A percentile compares a stretch with the other conserved stretches of the same genome.
Evolutionary conservation across 2,797 vertebrate genomes (phyloP).

Genomic region (Sebastolobus altivelis): DNA sequence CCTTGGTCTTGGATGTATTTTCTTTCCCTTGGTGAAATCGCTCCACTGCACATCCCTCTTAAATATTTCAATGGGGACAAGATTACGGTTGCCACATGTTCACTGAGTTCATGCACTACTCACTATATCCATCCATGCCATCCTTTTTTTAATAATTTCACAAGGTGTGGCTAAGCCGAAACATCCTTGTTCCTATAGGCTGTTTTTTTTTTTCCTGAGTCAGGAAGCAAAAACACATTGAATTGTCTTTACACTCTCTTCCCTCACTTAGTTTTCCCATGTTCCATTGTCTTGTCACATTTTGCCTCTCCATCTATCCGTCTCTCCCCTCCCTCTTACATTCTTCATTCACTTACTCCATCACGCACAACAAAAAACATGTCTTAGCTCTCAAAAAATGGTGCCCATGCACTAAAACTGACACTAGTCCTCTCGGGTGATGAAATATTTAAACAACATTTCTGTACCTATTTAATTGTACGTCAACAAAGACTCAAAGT

Average conservation of each 20-base stretch:
- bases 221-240: slow-evolving; percentile 56
- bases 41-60: slow-evolving; percentile 55
- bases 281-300: slow-evolving; percentile 63
- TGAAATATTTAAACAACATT: slow-evolving; percentile 81
- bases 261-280: slow-evolving; percentile 34
- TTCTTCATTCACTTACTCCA: slow-evolving; percentile 24
- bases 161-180: slow-evolving; percentile 38
- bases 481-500: slow-evolving; percentile 64
- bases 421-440: slow-evolving; percentile 47
- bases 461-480: slow-evolving; percentile 78
- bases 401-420: slow-evolving; percentile 39
- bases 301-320: slow-evolving; percentile 45
- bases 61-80: slow-evolving; percentile 58
- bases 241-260: slow-evolving; percentile 51
- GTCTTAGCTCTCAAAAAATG: slow-evolving; percentile 39
- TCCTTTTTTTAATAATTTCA: slow-evolving; percentile 43
- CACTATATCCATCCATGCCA: slow-evolving; percentile 24
- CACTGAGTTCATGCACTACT: slow-evolving; percentile 22
- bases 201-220: slow-evolving; percentile 30
- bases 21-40: slow-evolving; percentile 48
- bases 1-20: slow-evolving; percentile 60
- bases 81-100: slow-evolving; percentile 51
- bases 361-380: slow-evolving; percentile 37
- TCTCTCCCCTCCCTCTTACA: slow-evolving; percentile 28
- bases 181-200: slow-evolving; percentile 33